Base-by-base conservation (phyloP, 2,888 invertebrate species). In the Coecobrya sp. region DNA sequence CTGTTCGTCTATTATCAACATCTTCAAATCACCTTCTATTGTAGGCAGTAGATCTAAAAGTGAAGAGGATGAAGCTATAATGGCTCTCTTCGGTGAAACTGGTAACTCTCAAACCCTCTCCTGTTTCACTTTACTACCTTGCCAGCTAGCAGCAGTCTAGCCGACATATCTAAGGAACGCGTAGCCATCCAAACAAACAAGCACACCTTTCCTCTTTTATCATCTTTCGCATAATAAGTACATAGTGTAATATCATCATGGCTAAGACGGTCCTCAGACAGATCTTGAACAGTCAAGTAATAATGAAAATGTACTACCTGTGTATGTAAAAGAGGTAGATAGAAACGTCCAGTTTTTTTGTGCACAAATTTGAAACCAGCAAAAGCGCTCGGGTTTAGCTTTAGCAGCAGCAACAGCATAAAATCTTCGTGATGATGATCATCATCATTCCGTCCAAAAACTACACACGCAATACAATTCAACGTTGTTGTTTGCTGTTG, bases 331-430 rank as follows among this genome's bases (percentile, higher is more conserved):
- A 55, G 16, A 25, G n/a, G 27, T 3, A 73, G 49, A 55, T 52
- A 49, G 70, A 70, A 68, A 73, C 86, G 86, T 86, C 86, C 86
- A 86, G 86, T 52, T 68, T 86, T n/a, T 86, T 52, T 86, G 62
- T 82, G 59, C 82, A 82, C 62, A 25, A 62, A 2, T 59, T 55
- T n/a, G 16, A 25, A n/a, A 65, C 65, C 0, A 11, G 65, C 65
- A 22, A 1, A 79, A 79, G 49, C 36, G 62, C 22, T 59, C 59
- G 42, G 13, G 22, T 82, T 13, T 62, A 62, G 36, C 36, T 36
- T n/a, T n/a, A n/a, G 7, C 36, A 36, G 59, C 36, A 82, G 16
- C 30, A 82, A 11, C 62, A 62, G 27, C 30, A 82, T 52, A 52
- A 82, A 82, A 62, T 62, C 16, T 42, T 82, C 10, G 13, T 49